These are phyloP conservation scores for Chamaetylas fuelleborni DNA, from an alignment of 2,113 vertebrate genomes.

Conservation along the genomic window DNA sequence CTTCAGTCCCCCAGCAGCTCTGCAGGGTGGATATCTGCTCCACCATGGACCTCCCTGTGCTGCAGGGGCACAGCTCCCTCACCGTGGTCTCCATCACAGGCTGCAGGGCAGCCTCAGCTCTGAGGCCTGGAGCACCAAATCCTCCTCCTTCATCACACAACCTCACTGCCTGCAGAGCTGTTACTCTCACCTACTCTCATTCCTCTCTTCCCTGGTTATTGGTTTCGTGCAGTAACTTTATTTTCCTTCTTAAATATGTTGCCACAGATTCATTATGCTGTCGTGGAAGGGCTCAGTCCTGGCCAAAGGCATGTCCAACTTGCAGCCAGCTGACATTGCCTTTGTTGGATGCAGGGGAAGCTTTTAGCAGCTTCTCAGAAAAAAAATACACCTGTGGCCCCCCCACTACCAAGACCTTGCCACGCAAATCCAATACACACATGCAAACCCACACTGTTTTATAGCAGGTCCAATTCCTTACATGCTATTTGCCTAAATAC, in stretches of 20 bases:
- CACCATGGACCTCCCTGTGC: rapidly evolving
- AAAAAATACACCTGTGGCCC: background rate
- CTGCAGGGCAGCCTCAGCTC: background rate
- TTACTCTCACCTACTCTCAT: background rate
- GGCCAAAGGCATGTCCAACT: background rate
- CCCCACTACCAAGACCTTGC: background rate
- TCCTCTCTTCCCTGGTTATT: background rate
- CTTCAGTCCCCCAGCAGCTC: background rate
- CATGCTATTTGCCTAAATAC: background rate
- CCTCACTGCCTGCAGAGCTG: background rate
- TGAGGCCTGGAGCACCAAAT: background rate
- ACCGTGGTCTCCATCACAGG: background rate
- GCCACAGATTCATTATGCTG: no score
- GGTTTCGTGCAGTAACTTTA: background rate
- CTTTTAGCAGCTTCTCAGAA: background rate
- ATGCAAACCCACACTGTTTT: background rate
- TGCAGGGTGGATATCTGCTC: background rate
- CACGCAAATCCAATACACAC: background rate
- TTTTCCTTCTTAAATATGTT: background rate
- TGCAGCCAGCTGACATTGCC: background rate
- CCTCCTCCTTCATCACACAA: background rate
- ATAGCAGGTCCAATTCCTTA: background rate
- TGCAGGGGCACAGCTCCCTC: background rate
- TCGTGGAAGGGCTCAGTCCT: background rate
- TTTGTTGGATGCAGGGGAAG: background rate